phyloP scores from a whole-genome alignment of 2,113 vertebrate species.

The Hippocampus abdominalis region DNA sequence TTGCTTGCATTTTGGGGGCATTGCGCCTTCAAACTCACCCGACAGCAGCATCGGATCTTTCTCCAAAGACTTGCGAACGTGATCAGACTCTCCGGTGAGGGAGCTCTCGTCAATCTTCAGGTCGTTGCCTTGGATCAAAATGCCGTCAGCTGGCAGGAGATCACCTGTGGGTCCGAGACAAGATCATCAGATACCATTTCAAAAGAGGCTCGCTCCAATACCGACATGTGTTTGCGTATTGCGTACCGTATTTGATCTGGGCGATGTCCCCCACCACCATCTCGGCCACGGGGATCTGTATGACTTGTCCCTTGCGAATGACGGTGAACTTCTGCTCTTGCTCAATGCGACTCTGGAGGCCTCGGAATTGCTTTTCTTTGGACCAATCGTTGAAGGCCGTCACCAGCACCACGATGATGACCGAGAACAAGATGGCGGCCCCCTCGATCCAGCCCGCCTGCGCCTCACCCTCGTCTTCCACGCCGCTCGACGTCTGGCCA shows the following conservation, averaged over 20 bases:
- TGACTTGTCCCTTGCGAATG: conserved; percentile 94
- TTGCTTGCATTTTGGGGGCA: background rate
- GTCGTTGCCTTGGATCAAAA: conserved; percentile 96
- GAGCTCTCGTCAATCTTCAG: conserved; percentile 98
- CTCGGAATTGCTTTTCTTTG: conserved; percentile 97
- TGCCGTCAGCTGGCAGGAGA: conserved; percentile 89
- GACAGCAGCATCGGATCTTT: conserved; percentile 96
- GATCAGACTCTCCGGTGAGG: conserved; percentile 92
- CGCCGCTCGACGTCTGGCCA: conserved; percentile 60
- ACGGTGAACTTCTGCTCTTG: conserved; percentile 95
- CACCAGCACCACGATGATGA: conserved; percentile 93
- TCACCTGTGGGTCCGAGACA: conserved; percentile 75
- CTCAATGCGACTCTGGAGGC: conserved; percentile 94
- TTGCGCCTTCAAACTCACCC: conserved; percentile 67
- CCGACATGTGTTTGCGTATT: background rate
- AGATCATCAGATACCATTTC: background rate
- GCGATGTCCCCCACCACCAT: conserved; percentile 94
- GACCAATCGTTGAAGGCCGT: conserved; percentile 98
- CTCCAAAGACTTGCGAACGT: conserved; percentile 88
- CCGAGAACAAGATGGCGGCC: conserved; percentile 91
- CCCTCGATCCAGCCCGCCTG: conserved; percentile 97
- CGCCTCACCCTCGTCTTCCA: conserved; percentile 85
- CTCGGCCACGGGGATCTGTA: conserved; percentile 93
- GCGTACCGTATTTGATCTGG: conserved; percentile 93
- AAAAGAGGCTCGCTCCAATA: background rate